These are phyloP conservation scores for Bombyx mori DNA, from an alignment of 1,140 invertebrate species.

Conservation along the genomic window ASM3026992v2 NC_085128.1:6522501-6523000, in stretches of 20 bases:
- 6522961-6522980: too few species aligned
- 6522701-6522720: neutral
- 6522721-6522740: neutral
- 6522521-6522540: conserved; percentile 61
- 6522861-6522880: too few species aligned
- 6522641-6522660: conserved; percentile 29
- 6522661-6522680: conserved; percentile 26
- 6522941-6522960: too few species aligned
- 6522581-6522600: conserved; percentile 49
- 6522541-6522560: conserved; percentile 75
- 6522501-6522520: conserved; percentile 5
- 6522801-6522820: too few species aligned
- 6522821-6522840: too few species aligned
- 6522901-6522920: too few species aligned
- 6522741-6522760: neutral
- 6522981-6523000: too few species aligned
- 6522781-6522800: too few species aligned
- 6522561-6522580: conserved; percentile 52
- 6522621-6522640: conserved; percentile 15
- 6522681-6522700: conserved; percentile 2
- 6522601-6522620: conserved; percentile 23
- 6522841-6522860: too few species aligned
- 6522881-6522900: too few species aligned
- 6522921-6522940: too few species aligned
- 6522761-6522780: neutral